Conservation (phyloP, 2,888 invertebrate species). For the Leptinotarsa juncta region DNA sequence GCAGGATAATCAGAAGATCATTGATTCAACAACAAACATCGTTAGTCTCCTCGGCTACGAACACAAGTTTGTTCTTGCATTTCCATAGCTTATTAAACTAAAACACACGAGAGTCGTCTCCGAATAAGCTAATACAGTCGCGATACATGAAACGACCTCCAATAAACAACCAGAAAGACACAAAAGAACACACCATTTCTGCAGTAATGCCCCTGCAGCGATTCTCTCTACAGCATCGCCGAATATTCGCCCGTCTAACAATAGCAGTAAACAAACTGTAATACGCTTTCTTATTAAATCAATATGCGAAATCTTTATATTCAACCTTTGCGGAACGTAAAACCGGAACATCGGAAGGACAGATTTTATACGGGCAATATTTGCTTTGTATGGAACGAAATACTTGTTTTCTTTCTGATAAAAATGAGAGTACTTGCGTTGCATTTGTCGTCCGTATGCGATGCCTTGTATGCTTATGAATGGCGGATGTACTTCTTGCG, state of each 20-base stretch:
- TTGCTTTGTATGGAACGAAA: slow-evolving; percentile 19
- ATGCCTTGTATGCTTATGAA: slow-evolving; percentile 10
- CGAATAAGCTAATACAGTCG: slow-evolving; percentile 4
- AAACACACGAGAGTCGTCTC: slow-evolving; percentile 1
- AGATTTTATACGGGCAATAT: slow-evolving; percentile 27
- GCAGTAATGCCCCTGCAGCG: neutral
- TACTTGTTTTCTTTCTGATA: slow-evolving; percentile 17
- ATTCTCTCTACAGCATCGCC: slow-evolving; percentile 17
- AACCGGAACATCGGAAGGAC: slow-evolving; percentile 25
- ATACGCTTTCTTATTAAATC: slow-evolving; percentile 52
- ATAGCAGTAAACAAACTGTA: slow-evolving; percentile 50
- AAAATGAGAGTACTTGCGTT: slow-evolving; percentile 17
- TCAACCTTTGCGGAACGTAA: slow-evolving; percentile 37
- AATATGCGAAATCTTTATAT: slow-evolving; percentile 51
- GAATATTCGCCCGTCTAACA: slow-evolving; percentile 20
- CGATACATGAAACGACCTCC: slow-evolving; percentile 11
- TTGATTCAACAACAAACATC: neutral
- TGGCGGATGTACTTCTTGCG: slow-evolving; percentile 4
- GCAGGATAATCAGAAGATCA: no score
- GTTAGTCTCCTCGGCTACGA: neutral
- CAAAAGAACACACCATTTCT: slow-evolving; percentile 2
- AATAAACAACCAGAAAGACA: slow-evolving; percentile 10
- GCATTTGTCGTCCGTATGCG: slow-evolving; percentile 12
- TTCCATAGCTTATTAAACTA: neutral
- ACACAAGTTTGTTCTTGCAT: neutral